Evolutionary conservation across 2,888 invertebrate species (phyloP), one percentile per base, ranked within the genome.

Genomic region (Nomada flava): DNA sequence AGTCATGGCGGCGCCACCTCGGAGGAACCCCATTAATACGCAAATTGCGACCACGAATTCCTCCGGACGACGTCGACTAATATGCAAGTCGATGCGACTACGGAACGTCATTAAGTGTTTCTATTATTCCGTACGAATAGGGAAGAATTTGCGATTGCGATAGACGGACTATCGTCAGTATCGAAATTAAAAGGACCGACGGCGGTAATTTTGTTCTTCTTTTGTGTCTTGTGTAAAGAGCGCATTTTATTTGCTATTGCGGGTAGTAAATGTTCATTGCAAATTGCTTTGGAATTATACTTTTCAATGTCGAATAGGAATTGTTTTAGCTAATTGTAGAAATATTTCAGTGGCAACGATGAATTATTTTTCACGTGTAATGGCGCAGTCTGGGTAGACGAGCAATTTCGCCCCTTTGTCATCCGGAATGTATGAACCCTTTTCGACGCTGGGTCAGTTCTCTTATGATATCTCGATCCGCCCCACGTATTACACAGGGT

Each of bases 1-100:
- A 89, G 85, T 88, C 83, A 71, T 60, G 65, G 68, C 73, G 50
- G 55, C 71, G 55, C 60, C 47, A 50, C 71, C 83, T 75, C 76
- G 76, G 57, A 57, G 86, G 78, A 42, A 75, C 18, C 73, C 86
- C 85, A 88, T 88, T 88, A 88, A 88, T 86, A 88, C 87, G 84
- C 83, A 88, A 88, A 88, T 86, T 81, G 85, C 83, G 67, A 68
- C 77, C 79, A 53, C 84, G 76, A 87, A 81, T 81, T 86, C 65
- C 76, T 78, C 65, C 29, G 47, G 10, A 36, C 72, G 62, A 57
- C 72, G 68, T 44, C 18, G 64, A 69, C 76, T 77, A 70, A 82
- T 82, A 65, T 72, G 77, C 82, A 52, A 65, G 53, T 69, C 69
- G 68, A 75, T 76, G 75, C 62, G 59, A 15, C 26, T 15, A 4